Evolutionary conservation across 2,113 vertebrate species (phyloP).

Genomic region (Mastomys natalensis): DNA sequence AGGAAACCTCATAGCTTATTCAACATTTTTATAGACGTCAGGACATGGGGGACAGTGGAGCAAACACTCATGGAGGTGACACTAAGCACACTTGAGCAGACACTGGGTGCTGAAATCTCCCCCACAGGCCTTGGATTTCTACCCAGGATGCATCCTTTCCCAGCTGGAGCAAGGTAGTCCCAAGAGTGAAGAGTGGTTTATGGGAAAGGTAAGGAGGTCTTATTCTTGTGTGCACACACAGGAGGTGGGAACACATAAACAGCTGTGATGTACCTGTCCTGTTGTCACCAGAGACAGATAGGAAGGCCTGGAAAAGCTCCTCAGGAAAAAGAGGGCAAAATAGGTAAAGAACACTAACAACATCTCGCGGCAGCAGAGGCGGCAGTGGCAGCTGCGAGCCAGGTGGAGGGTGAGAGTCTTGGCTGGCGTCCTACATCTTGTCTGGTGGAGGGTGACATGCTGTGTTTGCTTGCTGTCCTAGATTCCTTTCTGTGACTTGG

Average conservation of each 20-base stretch:
- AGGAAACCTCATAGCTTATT: not conserved
- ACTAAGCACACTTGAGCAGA: not conserved
- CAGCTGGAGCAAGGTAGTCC: not conserved
- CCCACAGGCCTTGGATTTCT: not conserved
- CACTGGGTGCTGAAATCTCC: too few relatives aligned
- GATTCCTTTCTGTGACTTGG: not conserved
- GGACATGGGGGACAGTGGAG: not conserved
- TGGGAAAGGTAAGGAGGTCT: not conserved
- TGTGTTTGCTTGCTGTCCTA: not conserved
- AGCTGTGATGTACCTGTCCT: accelerated
- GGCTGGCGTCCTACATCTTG: accelerated
- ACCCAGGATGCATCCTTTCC: not conserved
- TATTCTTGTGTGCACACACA: too few relatives aligned
- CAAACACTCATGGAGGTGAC: not conserved
- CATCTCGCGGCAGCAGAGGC: not conserved
- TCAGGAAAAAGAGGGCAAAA: not conserved
- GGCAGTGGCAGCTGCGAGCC: not conserved
- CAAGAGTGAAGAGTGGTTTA: not conserved
- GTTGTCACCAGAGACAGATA: not conserved
- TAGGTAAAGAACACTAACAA: not conserved
- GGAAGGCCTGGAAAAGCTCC: not conserved
- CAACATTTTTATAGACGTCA: not conserved
- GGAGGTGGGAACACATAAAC: not conserved
- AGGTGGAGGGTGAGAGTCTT: not conserved
- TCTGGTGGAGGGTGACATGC: not conserved